These are phyloP conservation scores for Arctia plantaginis DNA, from an alignment of 2,888 invertebrate species.

Conservation along the genomic window DNA sequence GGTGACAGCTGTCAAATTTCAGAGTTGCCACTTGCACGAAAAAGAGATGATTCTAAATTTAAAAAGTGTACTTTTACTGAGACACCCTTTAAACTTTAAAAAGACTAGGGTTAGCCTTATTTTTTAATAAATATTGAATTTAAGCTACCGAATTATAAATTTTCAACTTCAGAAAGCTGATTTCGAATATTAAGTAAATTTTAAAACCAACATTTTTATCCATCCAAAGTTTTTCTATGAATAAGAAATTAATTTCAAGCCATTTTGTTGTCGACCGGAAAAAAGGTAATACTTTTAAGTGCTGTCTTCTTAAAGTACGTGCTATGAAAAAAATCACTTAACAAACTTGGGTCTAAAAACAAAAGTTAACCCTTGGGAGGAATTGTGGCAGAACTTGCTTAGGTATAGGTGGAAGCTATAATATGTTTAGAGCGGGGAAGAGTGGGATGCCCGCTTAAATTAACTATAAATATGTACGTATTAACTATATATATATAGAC, in stretches of 20 bases:
- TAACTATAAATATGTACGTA: neutral
- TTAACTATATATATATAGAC: too few species aligned
- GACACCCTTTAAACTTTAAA: too few species aligned
- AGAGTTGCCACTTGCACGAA: too few species aligned
- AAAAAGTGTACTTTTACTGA: too few species aligned
- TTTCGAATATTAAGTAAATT: slow-evolving; percentile 17
- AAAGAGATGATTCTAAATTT: too few species aligned
- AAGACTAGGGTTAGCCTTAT: neutral
- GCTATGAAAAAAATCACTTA: neutral
- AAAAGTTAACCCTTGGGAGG: neutral
- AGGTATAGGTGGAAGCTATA: too few species aligned
- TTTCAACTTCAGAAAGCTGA: slow-evolving; percentile 6
- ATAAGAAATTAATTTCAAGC: slow-evolving; percentile 11
- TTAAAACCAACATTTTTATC: slow-evolving; percentile 4
- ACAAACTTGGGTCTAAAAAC: neutral
- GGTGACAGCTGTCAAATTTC: too few species aligned
- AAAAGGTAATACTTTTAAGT: slow-evolving; percentile 2
- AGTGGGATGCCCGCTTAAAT: neutral
- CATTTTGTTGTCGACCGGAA: neutral
- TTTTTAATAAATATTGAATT: neutral
- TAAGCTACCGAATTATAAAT: slow-evolving; percentile 9
- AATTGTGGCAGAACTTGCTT: neutral
- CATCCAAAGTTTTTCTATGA: slow-evolving; percentile 20
- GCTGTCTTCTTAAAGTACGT: neutral
- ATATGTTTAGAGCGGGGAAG: neutral